Evolutionary conservation across 2,113 vertebrate species (phyloP), one percentile per base, ranked within the genome.

Genomic region (Tragelaphus scriptus): DNA sequence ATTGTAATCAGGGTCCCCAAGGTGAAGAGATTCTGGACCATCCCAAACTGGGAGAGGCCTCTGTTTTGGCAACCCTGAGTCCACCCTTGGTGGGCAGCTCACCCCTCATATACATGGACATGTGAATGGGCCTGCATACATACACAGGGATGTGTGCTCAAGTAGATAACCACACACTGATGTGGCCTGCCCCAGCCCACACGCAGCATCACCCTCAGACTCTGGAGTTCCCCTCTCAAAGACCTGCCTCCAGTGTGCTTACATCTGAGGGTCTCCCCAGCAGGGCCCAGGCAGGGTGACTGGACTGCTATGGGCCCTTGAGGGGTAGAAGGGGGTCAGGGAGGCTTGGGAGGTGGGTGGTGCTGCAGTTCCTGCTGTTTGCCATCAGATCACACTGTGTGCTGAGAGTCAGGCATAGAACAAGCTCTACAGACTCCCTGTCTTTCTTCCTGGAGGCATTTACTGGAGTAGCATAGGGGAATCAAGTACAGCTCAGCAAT

Each of bases 51-150:
- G 19, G 2, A 51, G 30, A 40, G 47, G 14, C 58, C 92, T 84
- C 36, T 1, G 9, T 4, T 2, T 1, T 26, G 71, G 79, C 26
- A 23, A 3, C 14, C 26, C 32, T 7, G 2, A 30, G 17, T 25
- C 10, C 19, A 13, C 36, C 36, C 68, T 75, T 75, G 10, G 68
- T 40, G 68, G 68, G 10, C 68, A 71, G 19, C 17, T 56, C 23
- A 7, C 25, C 40, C 32, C 40, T 44, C 13, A 5, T 2, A 12
- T 16, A 30, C 12, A 2, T 0, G 2, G 58, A 40, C 49, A 3
- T 6, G 0, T 5, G 13, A 17, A 12, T 0, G 6, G 80, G 26
- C 55, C 28, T 3, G 23, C 1, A 1, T 0, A 4, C 3, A 1
- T 2, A 10, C 51, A 12, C 30, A 23, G 7, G 56, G 15, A 1